Conservation (phyloP, 2,888 invertebrate species). For the Adela reaumurella region DNA sequence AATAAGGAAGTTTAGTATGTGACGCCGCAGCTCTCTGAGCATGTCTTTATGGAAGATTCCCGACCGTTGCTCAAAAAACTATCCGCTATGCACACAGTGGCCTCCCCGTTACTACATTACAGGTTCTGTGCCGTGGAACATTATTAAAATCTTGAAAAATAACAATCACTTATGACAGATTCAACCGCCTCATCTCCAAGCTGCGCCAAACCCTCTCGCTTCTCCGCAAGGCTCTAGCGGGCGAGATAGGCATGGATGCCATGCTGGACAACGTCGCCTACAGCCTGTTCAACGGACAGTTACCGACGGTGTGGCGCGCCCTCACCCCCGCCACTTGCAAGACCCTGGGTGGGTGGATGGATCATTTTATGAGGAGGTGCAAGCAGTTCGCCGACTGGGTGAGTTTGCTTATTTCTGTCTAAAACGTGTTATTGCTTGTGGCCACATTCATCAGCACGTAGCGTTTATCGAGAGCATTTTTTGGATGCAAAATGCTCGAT, state of each 20-base stretch:
- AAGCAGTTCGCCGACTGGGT: conserved; percentile 78
- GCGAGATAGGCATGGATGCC: conserved; percentile 90
- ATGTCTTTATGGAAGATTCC: too few relatives aligned
- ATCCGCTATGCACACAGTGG: too few relatives aligned
- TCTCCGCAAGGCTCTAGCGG: conserved; percentile 78
- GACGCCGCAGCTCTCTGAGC: too few relatives aligned
- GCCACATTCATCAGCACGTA: conserved; percentile 20
- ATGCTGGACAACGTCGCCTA: conserved; percentile 78
- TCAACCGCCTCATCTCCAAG: conserved; percentile 70
- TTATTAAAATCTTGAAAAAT: too few relatives aligned
- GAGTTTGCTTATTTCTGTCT: conserved; percentile 13
- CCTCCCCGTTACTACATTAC: too few relatives aligned
- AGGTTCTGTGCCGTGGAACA: too few relatives aligned
- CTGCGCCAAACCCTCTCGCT: conserved; percentile 70
- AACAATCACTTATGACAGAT: too few relatives aligned
- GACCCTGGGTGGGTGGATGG: conserved; percentile 84
- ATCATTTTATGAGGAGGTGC: conserved; percentile 71
- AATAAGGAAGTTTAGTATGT: too few relatives aligned
- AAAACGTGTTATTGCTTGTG: conserved; percentile 7
- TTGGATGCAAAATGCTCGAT: too few relatives aligned
- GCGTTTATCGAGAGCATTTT: neutral
- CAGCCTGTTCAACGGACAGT: conserved; percentile 79
- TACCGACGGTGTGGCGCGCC: conserved; percentile 77
- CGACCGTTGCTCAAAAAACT: too few relatives aligned
- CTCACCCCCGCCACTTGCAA: conserved; percentile 85